Conservation (phyloP, 2,113 vertebrate genomes). For the Noturus placidus region DNA sequence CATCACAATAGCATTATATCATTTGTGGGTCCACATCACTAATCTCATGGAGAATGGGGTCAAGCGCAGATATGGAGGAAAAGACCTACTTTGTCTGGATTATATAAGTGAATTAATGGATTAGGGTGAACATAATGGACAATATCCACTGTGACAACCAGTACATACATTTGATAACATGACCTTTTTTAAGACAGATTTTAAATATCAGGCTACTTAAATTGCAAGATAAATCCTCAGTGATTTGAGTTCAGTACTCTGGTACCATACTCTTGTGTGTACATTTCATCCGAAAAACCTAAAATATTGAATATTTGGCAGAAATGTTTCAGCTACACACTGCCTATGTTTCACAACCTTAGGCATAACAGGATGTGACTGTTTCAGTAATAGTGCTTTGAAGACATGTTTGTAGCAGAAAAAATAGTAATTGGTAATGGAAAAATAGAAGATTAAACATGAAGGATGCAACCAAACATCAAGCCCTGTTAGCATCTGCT, state of each 20-base stretch:
- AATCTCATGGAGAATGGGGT: constrained; percentile 40
- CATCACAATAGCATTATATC: not conserved
- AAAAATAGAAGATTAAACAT: not conserved
- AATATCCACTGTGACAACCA: constrained; percentile 5
- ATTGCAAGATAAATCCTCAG: not conserved
- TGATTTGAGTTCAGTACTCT: not conserved
- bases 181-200: not conserved
- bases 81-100: constrained; percentile 16
- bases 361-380: not conserved
- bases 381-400: not conserved
- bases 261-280: not conserved
- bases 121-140: constrained; percentile 39
- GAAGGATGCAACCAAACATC: not conserved
- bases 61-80: constrained; percentile 37
- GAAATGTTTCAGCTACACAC: not conserved
- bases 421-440: not conserved
- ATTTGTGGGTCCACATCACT: constrained; percentile 20
- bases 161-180: constrained; percentile 15
- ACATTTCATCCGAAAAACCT: not conserved
- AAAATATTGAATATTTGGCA: not conserved
- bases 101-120: constrained; percentile 39
- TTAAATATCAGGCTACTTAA: constrained; percentile 17
- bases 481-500: not conserved
- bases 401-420: not conserved
- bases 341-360: not conserved